phyloP scores from a whole-genome alignment of 2,888 invertebrate species.

The Eurytoma californica region DNA sequence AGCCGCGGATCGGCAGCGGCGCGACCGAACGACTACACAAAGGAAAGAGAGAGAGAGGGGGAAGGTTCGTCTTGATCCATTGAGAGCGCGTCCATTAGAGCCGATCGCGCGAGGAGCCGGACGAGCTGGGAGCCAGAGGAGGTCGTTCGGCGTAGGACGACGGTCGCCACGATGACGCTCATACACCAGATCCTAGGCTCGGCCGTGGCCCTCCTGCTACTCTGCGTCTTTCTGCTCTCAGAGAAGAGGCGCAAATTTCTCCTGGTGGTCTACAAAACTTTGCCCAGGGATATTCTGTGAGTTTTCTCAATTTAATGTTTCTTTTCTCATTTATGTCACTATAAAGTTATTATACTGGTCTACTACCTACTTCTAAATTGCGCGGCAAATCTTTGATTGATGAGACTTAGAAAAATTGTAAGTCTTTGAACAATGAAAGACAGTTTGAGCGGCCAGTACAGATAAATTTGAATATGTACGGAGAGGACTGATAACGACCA shows the following conservation, averaged over 20 bases:
- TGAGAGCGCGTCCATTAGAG: not conserved
- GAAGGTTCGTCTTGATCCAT: not conserved
- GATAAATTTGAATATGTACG: no score
- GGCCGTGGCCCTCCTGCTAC: slow-evolving; percentile 83
- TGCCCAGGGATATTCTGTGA: slow-evolving; percentile 83
- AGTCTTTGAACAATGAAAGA: no score
- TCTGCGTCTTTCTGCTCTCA: slow-evolving; percentile 77
- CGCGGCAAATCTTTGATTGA: no score
- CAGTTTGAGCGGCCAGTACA: no score
- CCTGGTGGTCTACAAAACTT: slow-evolving; percentile 80
- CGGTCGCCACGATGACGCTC: slow-evolving; percentile 74
- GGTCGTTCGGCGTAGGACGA: not conserved
- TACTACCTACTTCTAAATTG: no score
- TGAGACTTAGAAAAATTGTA: no score
- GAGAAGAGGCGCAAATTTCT: slow-evolving; percentile 78
- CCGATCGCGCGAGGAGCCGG: not conserved
- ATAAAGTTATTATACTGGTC: no score
- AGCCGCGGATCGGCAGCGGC: not conserved
- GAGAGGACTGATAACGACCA: no score
- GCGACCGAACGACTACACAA: no score
- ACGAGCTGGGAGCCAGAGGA: not conserved
- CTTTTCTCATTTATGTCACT: no score
- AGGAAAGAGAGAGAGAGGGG: not conserved
- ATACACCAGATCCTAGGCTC: slow-evolving; percentile 81
- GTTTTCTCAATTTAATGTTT: slow-evolving; percentile 65